Evolutionary conservation across 2,888 invertebrate genomes (phyloP), one percentile per base, ranked within the genome.

Genomic region (Slavum lentiscoides): DNA sequence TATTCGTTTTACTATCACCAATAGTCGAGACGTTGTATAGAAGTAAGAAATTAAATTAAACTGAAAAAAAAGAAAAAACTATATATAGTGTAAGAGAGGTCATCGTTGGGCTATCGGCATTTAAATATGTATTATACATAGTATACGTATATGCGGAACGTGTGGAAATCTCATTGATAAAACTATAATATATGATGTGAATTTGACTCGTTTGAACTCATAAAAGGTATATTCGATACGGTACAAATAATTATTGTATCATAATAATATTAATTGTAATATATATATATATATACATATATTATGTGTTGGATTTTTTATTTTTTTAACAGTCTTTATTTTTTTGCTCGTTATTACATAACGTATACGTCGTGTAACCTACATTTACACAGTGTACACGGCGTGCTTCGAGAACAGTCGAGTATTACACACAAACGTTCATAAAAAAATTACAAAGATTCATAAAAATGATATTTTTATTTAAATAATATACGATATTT

Each of bases 161-260:
- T 59, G n/a, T 59, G 39, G 70, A 72, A 70, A 72, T 73, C 61
- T 62, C 73, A 73, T 73, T 73, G 61, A 73, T 73, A 73, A 62
- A 73, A 49, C 43, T 43, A 72, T 23, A 62, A 1, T 39, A n/a
- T 39, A 15, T n/a, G 43, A 73, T 11, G 59, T 9, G 43, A 49
- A 59, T 73, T 61, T 43, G 61, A 73, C 61, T 73, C 43, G 17
- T 43, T 39, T 62, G 43, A 61, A 61, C 49, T 61, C 49, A 39
- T 43, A 43, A 49, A 67, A 67, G 67, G 49, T 49, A 43, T 5
- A 21, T 67, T 49, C 21, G 43, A 23, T 67, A 58, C n/a, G 19
- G 19, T 58, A 19, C 19, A 19, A 19, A 7, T 7, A 19, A 58
- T 58, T 58, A 17, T 19, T 19, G 53, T 53, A 53, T 53, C 2